phyloP scores from a whole-genome alignment of 2,888 invertebrate genomes.

The Polydesmus complanatus region DNA sequence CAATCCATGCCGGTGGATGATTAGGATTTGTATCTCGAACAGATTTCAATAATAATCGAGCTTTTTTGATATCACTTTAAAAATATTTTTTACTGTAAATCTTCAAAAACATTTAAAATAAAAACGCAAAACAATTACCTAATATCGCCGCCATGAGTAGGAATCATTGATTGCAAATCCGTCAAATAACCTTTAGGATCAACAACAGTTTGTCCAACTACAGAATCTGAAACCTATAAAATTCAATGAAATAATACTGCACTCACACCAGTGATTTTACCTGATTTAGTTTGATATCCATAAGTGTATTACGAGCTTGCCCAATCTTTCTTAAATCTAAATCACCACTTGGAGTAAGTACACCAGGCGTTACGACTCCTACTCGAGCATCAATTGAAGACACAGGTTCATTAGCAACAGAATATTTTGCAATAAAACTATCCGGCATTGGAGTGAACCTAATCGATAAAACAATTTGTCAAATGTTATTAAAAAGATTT shows the following conservation, averaged over 20 bases:
- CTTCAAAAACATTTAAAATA: background rate
- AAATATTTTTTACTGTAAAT: conserved; percentile 13
- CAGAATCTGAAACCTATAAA: conserved; percentile 74
- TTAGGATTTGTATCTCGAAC: conserved; percentile 94
- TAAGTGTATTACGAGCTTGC: conserved; percentile 93
- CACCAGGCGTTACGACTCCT: conserved; percentile 64
- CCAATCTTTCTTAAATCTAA: conserved; percentile 97
- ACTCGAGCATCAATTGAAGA: conserved; percentile 65
- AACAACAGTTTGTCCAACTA: conserved; percentile 96
- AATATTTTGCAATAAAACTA: conserved; percentile 76
- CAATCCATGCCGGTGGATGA: conserved; percentile 99
- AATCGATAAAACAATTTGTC: conserved; percentile 15
- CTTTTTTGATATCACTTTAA: conserved; percentile 81
- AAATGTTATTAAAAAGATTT: background rate
- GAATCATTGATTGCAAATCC: conserved; percentile 97
- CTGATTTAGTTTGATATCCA: conserved; percentile 97
- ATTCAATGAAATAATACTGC: background rate
- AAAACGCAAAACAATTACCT: conserved; percentile 40
- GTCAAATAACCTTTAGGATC: conserved; percentile 99
- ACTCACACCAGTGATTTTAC: conserved; percentile 24
- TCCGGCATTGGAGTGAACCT: conserved; percentile 92
- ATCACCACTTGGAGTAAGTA: conserved; percentile 48
- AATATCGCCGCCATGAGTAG: conserved; percentile 94
- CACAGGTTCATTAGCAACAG: conserved; percentile 52
- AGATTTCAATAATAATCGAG: conserved; percentile 81